phyloP scores from a whole-genome alignment of 2,797 vertebrate genomes.

The Enteromius treurensis region DNA sequence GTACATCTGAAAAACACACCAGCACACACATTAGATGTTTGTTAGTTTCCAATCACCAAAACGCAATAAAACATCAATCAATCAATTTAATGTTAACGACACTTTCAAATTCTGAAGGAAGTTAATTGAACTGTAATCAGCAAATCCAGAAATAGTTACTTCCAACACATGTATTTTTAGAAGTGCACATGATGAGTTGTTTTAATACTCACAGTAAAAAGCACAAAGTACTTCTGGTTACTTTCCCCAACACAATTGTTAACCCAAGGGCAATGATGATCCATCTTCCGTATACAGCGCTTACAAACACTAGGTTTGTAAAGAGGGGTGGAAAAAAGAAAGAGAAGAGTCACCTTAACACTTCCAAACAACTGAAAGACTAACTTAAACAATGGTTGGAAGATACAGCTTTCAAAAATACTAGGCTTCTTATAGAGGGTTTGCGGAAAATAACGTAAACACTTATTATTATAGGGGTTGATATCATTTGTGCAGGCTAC shows the following conservation, averaged over 20 bases:
- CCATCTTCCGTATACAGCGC: constrained; percentile 98
- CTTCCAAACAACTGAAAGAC: not conserved
- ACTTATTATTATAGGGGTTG: not conserved
- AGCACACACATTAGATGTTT: constrained; percentile 5
- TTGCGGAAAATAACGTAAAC: not conserved
- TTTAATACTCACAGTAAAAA: constrained; percentile 92
- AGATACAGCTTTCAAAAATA: not conserved
- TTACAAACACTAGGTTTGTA: constrained; percentile 87
- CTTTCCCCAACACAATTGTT: constrained; percentile 99
- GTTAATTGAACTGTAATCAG: not conserved
- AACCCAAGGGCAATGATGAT: constrained; percentile 99
- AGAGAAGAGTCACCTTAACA: not conserved
- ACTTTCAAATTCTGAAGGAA: not conserved
- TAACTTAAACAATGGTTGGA: not conserved
- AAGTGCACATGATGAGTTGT: not conserved
- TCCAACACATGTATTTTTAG: not conserved
- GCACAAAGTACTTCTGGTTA: constrained; percentile 99
- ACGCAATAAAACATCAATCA: not conserved
- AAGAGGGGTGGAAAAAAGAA: not conserved
- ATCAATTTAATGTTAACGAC: not conserved
- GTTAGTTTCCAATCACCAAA: not conserved
- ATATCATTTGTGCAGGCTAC: not conserved
- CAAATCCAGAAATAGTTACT: not conserved
- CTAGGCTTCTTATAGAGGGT: not conserved
- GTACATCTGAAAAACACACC: constrained; percentile 89